Evolutionary conservation across 1,140 invertebrate species (phyloP), one percentile per base, ranked within the genome.

Genomic region (Drosophila erecta): DNA sequence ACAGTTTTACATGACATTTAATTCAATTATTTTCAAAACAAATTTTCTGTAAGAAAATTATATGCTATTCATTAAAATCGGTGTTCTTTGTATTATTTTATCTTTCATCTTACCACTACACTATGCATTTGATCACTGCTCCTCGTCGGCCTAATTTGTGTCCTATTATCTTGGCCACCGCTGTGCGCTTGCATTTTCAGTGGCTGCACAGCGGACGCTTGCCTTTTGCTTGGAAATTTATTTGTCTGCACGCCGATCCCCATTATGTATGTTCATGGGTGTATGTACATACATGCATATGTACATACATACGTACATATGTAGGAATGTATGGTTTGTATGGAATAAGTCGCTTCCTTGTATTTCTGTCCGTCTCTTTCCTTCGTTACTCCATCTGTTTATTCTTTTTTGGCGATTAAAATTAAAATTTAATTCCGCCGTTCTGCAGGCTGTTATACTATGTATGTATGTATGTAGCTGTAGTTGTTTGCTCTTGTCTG

Each of bases 341-440:
- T 72, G 46, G 30, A 67, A 65, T 65, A 65, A 67, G 35, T 67
- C 38, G 64, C 64, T 67, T 67, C 64, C 64, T 67, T 71, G 65
- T 71, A 11, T 47, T 46, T 38, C 20, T 47, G 41, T 3, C 40
- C 38, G 35, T 46, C 35, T 50, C 51, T 33, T 22, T 40, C 50
- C 43, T 22, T 35, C 49, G 20, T 56, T 55, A 51, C 59, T 46
- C 35, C 53, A 62, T 78, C 67, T 56, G 47, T 81, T 81, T 66
- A 75, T 75, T 85, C 76, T 73, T 76, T 86, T 86, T 86, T 81
- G 83, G 83, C 79, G 83, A 86, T 86, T 86, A 86, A 86, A 86
- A 86, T 86, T 86, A 76, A 86, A 87, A 71, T 87, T 86, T 90
- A 85, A 87, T 87, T 86, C 74, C 57, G 49, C 56, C 67, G 47